phyloP scores from a whole-genome alignment of 1,140 invertebrate species.

The Ceratitis capitata region DNA sequence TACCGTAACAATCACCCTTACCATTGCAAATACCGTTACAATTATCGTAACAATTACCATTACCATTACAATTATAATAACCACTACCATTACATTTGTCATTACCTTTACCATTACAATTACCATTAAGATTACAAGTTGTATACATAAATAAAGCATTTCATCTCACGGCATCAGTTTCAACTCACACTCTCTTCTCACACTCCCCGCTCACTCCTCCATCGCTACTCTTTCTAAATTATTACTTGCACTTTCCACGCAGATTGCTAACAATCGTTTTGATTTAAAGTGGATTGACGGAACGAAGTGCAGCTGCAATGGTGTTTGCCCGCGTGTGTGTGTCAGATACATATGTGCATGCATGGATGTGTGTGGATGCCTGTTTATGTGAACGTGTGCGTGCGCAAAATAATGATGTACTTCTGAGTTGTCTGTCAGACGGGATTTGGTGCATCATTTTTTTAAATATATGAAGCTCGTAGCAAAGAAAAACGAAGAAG shows the following conservation, averaged over 20 bases:
- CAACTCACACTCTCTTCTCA: too few relatives aligned
- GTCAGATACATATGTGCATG: too few relatives aligned
- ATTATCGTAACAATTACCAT: not conserved
- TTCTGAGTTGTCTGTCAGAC: constrained; percentile 9
- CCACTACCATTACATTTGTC: not conserved
- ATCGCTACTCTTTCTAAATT: constrained; percentile 12
- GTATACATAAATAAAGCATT: not conserved
- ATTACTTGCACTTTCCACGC: constrained; percentile 33
- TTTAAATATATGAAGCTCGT: constrained; percentile 16
- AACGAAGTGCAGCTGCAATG: not conserved
- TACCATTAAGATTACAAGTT: not conserved
- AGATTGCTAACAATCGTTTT: constrained; percentile 31
- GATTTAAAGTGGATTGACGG: constrained; percentile 29
- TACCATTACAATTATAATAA: not conserved
- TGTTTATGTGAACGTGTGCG: too few relatives aligned
- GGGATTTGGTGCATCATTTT: constrained; percentile 7
- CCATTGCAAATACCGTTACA: not conserved
- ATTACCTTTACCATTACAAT: not conserved
- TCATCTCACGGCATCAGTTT: not conserved
- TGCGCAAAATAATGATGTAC: constrained; percentile 9
- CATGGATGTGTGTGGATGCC: too few relatives aligned
- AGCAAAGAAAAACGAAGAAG: not conserved
- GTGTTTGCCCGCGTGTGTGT: not conserved
- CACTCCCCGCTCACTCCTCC: not conserved
- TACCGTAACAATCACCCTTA: not conserved